Percentiles rank a stretch among this genome's conserved stretches.
These are phyloP conservation scores for Coregonus sp. DNA, from an alignment of 2,797 vertebrate genomes.

Conservation along the genomic window DNA sequence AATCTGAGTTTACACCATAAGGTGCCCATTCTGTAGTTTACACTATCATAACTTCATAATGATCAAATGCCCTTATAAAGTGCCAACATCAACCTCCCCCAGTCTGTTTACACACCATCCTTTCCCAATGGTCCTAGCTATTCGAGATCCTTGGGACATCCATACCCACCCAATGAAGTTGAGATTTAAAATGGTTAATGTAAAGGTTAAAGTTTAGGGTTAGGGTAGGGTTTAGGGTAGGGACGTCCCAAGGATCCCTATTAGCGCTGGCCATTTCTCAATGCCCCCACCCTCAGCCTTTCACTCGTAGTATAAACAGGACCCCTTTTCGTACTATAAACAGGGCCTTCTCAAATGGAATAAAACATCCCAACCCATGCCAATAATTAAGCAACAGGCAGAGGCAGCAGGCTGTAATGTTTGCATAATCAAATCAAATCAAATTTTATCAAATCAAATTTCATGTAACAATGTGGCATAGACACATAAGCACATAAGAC, in stretches of 20 bases:
- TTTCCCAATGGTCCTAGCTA: not conserved
- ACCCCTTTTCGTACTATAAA: slow-evolving; percentile 3
- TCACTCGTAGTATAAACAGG: slow-evolving; percentile 10
- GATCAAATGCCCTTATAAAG: slow-evolving; percentile 35
- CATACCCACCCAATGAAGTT: too few species aligned
- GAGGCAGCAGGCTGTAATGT: not conserved
- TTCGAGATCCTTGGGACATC: too few species aligned
- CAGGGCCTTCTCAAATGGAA: not conserved
- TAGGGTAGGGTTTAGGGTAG: too few species aligned
- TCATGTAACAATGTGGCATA: not conserved
- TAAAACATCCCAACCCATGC: slow-evolving; percentile 19
- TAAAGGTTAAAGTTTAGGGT: too few species aligned
- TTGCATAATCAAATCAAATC: slow-evolving; percentile 8
- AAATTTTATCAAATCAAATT: too few species aligned
- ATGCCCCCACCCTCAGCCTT: slow-evolving; percentile 23
- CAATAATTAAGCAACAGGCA: slow-evolving; percentile 15
- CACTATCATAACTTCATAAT: slow-evolving; percentile 9
- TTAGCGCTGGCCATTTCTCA: slow-evolving; percentile 5
- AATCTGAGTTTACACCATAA: slow-evolving; percentile 27
- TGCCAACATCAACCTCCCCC: slow-evolving; percentile 22
- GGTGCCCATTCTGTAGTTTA: slow-evolving; percentile 21
- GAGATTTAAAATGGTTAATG: too few species aligned
- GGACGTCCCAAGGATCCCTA: too few species aligned
- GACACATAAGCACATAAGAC: slow-evolving; percentile 4
- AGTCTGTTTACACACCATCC: slow-evolving; percentile 18